phyloP scores from a whole-genome alignment of 2,113 vertebrate genomes.

The Probosciger aterrimus region DNA sequence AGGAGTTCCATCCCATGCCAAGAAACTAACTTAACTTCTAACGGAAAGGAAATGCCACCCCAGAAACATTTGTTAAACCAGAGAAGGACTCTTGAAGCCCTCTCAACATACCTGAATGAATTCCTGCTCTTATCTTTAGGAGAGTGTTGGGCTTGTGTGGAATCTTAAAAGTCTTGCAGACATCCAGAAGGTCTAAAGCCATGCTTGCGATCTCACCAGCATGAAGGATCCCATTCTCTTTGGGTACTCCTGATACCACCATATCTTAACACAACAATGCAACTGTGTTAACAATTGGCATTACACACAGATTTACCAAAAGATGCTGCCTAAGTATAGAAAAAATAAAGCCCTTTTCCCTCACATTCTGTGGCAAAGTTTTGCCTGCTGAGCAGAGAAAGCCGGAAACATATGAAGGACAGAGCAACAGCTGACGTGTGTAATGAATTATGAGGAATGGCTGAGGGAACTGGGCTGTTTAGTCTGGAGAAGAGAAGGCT shows the following conservation, averaged over 20 bases:
- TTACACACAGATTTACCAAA: neutral
- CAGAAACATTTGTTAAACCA: neutral
- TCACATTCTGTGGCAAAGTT: neutral
- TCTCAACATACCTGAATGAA: conserved; percentile 76
- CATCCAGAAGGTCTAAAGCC: conserved; percentile 80
- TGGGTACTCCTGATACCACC: conserved; percentile 83
- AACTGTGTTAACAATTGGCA: neutral
- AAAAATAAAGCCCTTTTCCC: neutral
- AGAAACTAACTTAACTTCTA: neutral
- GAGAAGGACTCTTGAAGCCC: neutral
- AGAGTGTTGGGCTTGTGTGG: conserved; percentile 80
- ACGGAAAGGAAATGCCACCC: neutral
- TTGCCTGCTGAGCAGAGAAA: neutral
- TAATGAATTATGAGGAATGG: neutral
- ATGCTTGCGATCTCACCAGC: conserved; percentile 80
- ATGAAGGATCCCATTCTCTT: conserved; percentile 79
- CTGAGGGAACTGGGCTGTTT: neutral
- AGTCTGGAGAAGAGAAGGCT: neutral
- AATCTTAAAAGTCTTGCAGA: conserved; percentile 83
- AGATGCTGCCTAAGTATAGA: neutral
- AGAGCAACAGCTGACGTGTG: neutral
- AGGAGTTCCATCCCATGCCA: neutral
- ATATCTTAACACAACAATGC: conserved; percentile 75
- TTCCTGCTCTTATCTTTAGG: conserved; percentile 82
- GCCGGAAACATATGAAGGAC: neutral